A percentile compares a stretch with the other conserved stretches of the same genome.
These are phyloP conservation scores for Laticauda colubrina DNA, from an alignment of 2,113 vertebrate species.

Conservation along the genomic window DNA sequence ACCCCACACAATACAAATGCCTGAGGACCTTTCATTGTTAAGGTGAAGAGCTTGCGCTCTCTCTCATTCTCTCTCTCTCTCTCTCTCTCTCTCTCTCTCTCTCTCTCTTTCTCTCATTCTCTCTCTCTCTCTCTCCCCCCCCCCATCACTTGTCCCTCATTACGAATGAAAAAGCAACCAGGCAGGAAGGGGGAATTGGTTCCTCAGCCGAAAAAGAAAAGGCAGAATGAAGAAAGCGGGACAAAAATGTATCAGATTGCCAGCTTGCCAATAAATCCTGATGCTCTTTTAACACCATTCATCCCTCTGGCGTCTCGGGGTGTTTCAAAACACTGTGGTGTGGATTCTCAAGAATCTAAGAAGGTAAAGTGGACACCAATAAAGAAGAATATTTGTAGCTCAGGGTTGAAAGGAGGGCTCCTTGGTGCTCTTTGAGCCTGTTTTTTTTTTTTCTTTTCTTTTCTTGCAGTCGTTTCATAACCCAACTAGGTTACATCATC, in stretches of 20 bases:
- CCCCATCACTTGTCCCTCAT: neutral
- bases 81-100: fast-evolving
- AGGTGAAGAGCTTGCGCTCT: neutral
- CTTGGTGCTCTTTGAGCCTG: too few relatives aligned
- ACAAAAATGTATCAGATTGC: constrained; percentile 49
- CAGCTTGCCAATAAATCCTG: constrained; percentile 61
- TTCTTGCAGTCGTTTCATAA: too few relatives aligned
- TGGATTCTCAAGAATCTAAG: constrained; percentile 50
- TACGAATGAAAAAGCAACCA: neutral
- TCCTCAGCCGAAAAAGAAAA: constrained; percentile 27
- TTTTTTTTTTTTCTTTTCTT: too few relatives aligned
- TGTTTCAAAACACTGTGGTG: constrained; percentile 58
- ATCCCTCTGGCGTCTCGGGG: constrained; percentile 29
- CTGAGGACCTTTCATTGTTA: neutral
- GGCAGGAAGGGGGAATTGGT: neutral
- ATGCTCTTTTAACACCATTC: constrained; percentile 50
- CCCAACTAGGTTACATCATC: too few relatives aligned
- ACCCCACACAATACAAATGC: neutral
- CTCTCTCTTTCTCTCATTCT: neutral
- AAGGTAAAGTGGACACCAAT: constrained; percentile 55
- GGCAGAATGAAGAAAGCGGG: constrained; percentile 32
- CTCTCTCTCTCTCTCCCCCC: fast-evolving
- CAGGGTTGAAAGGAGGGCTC: too few relatives aligned
- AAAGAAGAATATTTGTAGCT: neutral
- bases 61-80: fast-evolving